Evolutionary conservation across 2,797 vertebrate genomes (phyloP), one percentile per base, ranked within the genome.

Genomic region (Rhyacichthys aspro): DNA sequence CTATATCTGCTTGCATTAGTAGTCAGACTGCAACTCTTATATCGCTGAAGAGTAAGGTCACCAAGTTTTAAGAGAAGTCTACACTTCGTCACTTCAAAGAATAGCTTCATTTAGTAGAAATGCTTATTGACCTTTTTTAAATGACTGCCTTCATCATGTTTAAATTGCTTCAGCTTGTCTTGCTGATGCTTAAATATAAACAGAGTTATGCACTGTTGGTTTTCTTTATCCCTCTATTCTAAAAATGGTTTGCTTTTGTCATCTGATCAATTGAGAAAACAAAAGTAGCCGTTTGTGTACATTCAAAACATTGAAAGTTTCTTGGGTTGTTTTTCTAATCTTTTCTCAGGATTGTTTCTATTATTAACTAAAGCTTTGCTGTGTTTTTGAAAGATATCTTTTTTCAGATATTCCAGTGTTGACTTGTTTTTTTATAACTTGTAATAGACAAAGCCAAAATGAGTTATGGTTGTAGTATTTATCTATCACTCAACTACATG

Each of bases 281-380:
- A 49, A 49, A 49, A n/a, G n/a, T n/a, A n/a, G 28, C 12, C 23
- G 33, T 33, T 48, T n/a, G 28, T 48, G 46, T 48, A 14, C 33
- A 48, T 48, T 48, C 32, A 48, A 48, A 48, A 48, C 46, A n/a
- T n/a, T n/a, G n/a, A n/a, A n/a, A n/a, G n/a, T n/a, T n/a, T 28
- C 7, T 28, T 5, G 7, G 19, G 19, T 23, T 23, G 19, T 23
- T 23, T 28, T 28, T 2, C 7, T 28, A 2, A 5, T 28, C 7
- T 28, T 28, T 2, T 5, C 7, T 28, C 1, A 28, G 23, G 23
- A 28, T 28, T 28, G 23, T 28, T n/a, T n/a, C n/a, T 28, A 28
- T 28, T 28, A 28, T 6, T 5, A 28, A 28, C 23, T 28, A 28
- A 28, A 28, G 23, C 23, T 28, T 28, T 28, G 3, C 23, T 28